These are phyloP conservation scores for Protobothrops mucrosquamatus DNA, from an alignment of 2,113 vertebrate genomes.

Conservation along the genomic window DNA sequence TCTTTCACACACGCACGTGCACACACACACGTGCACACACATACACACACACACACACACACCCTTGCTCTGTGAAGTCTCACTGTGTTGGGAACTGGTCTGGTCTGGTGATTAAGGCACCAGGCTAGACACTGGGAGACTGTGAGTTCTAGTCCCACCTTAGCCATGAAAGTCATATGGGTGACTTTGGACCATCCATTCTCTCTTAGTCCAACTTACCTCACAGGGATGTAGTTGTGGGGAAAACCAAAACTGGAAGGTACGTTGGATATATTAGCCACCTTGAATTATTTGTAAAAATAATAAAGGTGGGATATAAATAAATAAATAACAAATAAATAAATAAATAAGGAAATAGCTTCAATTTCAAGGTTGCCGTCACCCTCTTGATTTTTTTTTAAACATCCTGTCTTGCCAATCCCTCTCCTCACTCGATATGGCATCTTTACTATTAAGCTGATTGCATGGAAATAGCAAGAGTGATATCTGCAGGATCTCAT, in stretches of 20 bases:
- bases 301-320: not conserved
- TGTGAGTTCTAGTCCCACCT: not conserved
- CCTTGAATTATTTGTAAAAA: not conserved
- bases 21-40: too few relatives aligned
- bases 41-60: too few relatives aligned
- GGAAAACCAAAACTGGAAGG: not conserved
- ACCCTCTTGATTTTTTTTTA: not conserved
- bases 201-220: not conserved
- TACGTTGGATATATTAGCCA: not conserved
- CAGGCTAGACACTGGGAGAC: not conserved
- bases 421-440: not conserved
- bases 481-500: not conserved
- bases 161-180: not conserved
- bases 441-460: not conserved
- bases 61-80: not conserved
- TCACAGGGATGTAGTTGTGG: not conserved
- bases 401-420: not conserved
- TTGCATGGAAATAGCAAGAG: not conserved
- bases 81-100: not conserved
- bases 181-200: not conserved
- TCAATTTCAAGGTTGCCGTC: not conserved
- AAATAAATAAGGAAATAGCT: not conserved
- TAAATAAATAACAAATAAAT: not conserved
- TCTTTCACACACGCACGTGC: not conserved
- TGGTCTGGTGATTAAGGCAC: not conserved